phyloP scores from a whole-genome alignment of 2,113 vertebrate genomes.

The Alces alces region DNA sequence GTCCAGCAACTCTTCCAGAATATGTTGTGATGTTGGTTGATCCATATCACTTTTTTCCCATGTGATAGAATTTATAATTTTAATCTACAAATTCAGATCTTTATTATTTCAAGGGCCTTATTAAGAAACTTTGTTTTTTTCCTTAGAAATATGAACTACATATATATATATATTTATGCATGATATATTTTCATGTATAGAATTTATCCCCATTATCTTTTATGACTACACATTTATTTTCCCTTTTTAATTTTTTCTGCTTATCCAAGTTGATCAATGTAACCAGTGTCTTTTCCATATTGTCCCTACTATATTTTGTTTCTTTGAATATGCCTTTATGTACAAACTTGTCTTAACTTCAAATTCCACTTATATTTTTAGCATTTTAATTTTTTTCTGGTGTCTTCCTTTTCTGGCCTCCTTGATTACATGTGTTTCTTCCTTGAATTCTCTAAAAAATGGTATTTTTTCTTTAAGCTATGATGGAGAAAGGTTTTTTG shows the following conservation, averaged over 20 bases:
- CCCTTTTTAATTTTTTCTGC: not conserved
- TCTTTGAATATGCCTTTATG: not conserved
- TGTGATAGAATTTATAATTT: not conserved
- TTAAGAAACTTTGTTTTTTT: not conserved
- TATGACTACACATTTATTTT: not conserved
- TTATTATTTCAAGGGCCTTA: not conserved
- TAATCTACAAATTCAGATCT: not conserved
- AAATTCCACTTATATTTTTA: not conserved
- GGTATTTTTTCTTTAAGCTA: not conserved
- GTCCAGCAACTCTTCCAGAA: not conserved
- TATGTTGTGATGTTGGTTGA: not conserved
- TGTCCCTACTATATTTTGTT: not conserved
- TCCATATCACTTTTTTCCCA: not conserved
- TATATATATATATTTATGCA: not conserved
- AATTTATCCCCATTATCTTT: not conserved
- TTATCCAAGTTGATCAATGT: not conserved
- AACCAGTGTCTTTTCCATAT: not conserved
- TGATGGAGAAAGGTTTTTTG: not conserved
- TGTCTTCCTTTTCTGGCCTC: not conserved
- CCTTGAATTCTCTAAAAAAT: not conserved
- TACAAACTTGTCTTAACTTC: not conserved
- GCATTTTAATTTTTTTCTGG: not conserved
- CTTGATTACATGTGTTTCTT: not conserved
- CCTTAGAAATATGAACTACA: not conserved
- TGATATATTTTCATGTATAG: not conserved